These are phyloP conservation scores for Agrotis ipsilon DNA, from an alignment of 2,888 invertebrate genomes.

Conservation along the genomic window DNA sequence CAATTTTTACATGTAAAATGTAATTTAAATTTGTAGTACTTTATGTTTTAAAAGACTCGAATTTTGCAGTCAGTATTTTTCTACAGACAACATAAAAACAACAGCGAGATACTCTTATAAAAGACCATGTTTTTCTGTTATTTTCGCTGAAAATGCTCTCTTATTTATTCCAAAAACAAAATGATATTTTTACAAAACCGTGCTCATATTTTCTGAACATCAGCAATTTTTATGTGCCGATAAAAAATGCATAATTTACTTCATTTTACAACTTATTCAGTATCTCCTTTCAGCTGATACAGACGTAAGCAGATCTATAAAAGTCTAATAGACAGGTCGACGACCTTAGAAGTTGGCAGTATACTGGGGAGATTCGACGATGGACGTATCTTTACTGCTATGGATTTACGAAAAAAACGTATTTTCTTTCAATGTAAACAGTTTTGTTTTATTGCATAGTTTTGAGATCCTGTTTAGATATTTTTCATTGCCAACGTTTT, in stretches of 20 bases:
- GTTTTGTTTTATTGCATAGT: slow-evolving; percentile 13
- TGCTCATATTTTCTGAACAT: slow-evolving; percentile 20
- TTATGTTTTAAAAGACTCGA: not conserved
- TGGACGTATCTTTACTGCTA: slow-evolving; percentile 13
- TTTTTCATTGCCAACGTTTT: not conserved
- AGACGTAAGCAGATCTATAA: slow-evolving; percentile 56
- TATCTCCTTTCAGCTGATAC: slow-evolving; percentile 22
- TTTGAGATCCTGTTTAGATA: not conserved
- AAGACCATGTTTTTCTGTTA: not conserved
- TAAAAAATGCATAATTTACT: slow-evolving; percentile 49
- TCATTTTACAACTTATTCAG: slow-evolving; percentile 41
- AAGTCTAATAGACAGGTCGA: slow-evolving; percentile 45
- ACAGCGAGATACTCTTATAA: too few relatives aligned
- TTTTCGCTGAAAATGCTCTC: not conserved
- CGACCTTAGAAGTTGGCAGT: slow-evolving; percentile 48
- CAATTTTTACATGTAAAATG: not conserved
- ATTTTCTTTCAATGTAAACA: slow-evolving; percentile 29
- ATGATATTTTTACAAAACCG: slow-evolving; percentile 5
- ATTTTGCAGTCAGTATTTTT: not conserved
- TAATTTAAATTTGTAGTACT: not conserved
- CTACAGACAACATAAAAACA: not conserved
- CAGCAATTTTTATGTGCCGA: slow-evolving; percentile 34
- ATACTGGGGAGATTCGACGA: slow-evolving; percentile 16
- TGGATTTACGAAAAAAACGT: slow-evolving; percentile 21
- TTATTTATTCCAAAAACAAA: slow-evolving; percentile 2